phyloP scores from a whole-genome alignment of 2,113 vertebrate genomes.

The Hystrix brachyura region DNA sequence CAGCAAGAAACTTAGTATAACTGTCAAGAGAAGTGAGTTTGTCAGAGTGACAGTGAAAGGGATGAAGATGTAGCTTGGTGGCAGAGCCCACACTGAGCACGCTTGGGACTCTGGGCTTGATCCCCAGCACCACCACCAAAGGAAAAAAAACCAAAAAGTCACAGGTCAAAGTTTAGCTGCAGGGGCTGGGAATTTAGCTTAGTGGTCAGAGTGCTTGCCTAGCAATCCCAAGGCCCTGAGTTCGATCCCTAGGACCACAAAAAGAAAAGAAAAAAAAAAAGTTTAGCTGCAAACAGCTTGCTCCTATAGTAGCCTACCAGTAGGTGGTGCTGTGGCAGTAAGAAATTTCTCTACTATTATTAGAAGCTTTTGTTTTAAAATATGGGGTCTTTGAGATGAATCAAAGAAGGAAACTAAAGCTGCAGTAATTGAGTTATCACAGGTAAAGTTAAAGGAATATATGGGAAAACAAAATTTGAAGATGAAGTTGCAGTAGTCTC shows the following conservation, averaged over 20 bases:
- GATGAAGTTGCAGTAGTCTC: neutral
- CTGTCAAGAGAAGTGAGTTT: slow-evolving; percentile 49
- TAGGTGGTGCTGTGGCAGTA: slow-evolving; percentile 73
- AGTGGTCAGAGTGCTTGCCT: no score
- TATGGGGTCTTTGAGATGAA: slow-evolving; percentile 2
- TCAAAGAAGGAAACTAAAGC: slow-evolving; percentile 58
- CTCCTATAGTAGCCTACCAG: slow-evolving; percentile 19
- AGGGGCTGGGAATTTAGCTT: neutral
- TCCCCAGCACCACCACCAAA: neutral
- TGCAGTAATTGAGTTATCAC: neutral
- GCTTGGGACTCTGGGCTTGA: neutral
- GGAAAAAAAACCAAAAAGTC: neutral
- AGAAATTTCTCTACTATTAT: slow-evolving; percentile 48
- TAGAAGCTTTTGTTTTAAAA: slow-evolving; percentile 69
- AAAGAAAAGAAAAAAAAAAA: no score
- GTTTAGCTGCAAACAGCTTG: neutral
- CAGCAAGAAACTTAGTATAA: slow-evolving; percentile 46
- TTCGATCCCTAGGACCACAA: no score
- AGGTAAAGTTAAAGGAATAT: slow-evolving; percentile 52
- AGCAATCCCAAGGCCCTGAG: no score
- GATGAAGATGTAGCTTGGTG: neutral
- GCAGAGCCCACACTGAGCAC: neutral
- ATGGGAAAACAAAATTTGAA: neutral
- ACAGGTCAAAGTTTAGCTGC: slow-evolving; percentile 13
- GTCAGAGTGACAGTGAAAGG: slow-evolving; percentile 40